phyloP scores from a whole-genome alignment of 2,888 invertebrate genomes.

The Macaria notata region DNA sequence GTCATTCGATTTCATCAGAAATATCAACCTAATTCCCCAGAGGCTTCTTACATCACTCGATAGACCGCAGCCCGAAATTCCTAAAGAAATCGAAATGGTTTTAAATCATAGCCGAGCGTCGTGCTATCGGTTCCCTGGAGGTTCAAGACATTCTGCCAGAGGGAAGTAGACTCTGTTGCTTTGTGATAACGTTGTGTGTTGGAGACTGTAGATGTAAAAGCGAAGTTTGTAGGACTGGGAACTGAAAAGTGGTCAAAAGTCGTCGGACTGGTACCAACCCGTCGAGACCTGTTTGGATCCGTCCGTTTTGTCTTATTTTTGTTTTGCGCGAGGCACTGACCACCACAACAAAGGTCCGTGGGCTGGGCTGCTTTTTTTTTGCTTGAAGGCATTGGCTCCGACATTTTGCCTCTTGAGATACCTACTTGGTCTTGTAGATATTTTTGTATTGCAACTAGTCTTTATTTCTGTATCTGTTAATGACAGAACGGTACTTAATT shows the following conservation, averaged over 20 bases:
- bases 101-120: slow-evolving; percentile 67
- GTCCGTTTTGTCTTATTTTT: slow-evolving; percentile 77
- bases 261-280: slow-evolving; percentile 64
- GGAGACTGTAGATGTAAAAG: slow-evolving; percentile 27
- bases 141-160: slow-evolving; percentile 3
- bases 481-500: too few relatives aligned
- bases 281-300: slow-evolving; percentile 65
- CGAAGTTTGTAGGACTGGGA: slow-evolving; percentile 44
- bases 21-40: slow-evolving; percentile 40
- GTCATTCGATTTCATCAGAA: slow-evolving; percentile 16
- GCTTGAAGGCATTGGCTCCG: slow-evolving; percentile 54
- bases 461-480: background rate
- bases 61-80: slow-evolving; percentile 55
- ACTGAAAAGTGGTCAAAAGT: slow-evolving; percentile 64
- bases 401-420: slow-evolving; percentile 45
- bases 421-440: slow-evolving; percentile 18
- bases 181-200: slow-evolving; percentile 34
- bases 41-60: slow-evolving; percentile 39
- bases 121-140: background rate
- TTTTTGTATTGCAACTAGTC: background rate
- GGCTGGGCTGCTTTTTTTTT: slow-evolving; percentile 58
- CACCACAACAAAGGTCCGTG: slow-evolving; percentile 79
- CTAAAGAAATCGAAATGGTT: slow-evolving; percentile 78
- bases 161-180: slow-evolving; percentile 34
- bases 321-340: slow-evolving; percentile 79